phyloP scores from a whole-genome alignment of 2,888 invertebrate species.

The Bursaphelenchus okinawaensis region DNA sequence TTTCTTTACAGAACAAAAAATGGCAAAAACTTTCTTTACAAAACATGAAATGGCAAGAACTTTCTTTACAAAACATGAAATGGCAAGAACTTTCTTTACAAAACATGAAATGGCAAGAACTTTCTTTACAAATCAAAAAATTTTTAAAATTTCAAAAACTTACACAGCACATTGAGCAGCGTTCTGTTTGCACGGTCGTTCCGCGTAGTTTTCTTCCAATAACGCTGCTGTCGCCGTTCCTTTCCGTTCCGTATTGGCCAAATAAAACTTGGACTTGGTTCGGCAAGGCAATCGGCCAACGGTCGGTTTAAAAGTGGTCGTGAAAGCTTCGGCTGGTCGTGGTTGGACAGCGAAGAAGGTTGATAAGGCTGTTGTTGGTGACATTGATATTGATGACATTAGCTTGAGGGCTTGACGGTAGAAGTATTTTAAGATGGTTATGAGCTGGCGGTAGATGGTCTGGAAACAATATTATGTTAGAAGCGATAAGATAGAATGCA shows the following conservation, averaged over 20 bases:
- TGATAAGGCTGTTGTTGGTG: neutral
- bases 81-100: too few relatives aligned
- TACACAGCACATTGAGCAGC: conserved; percentile 51
- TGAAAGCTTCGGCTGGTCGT: conserved; percentile 17
- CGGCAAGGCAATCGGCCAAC: conserved; percentile 42
- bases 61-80: too few relatives aligned
- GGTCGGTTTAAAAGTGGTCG: conserved; percentile 29
- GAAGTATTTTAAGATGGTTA: neutral
- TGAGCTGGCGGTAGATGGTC: conserved; percentile 3
- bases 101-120: too few relatives aligned
- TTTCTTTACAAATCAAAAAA: too few relatives aligned
- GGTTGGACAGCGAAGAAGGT: neutral
- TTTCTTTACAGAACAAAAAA: too few relatives aligned
- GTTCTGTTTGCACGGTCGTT: conserved; percentile 46
- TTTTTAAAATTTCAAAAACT: too few relatives aligned
- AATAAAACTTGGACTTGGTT: conserved; percentile 44
- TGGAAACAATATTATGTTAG: too few relatives aligned
- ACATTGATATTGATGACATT: neutral
- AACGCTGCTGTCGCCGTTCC: conserved; percentile 27
- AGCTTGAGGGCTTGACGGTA: neutral
- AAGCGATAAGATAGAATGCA: too few relatives aligned
- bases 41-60: too few relatives aligned
- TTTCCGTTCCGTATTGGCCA: conserved; percentile 37
- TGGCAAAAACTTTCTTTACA: too few relatives aligned
- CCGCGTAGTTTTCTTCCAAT: conserved; percentile 39